Evolutionary conservation across 2,888 invertebrate species (phyloP).

Genomic region (Elegia similella): DNA sequence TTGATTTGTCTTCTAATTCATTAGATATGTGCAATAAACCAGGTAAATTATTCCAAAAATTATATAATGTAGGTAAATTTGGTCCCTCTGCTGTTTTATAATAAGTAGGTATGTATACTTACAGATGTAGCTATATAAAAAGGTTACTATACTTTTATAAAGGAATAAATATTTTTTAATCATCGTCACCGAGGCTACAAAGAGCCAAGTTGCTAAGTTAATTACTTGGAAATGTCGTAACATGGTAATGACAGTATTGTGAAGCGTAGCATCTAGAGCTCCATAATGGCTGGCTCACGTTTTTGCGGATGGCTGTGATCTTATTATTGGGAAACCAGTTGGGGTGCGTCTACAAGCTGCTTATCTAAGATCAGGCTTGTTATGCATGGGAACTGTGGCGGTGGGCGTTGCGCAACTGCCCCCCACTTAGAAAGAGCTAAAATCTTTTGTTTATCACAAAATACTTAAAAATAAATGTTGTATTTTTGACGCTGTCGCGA

Average conservation of each 20-base stretch:
- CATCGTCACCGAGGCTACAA: constrained; percentile 33
- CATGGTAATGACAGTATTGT: constrained; percentile 68
- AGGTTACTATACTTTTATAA: neutral
- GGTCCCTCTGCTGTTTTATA: too few relatives aligned
- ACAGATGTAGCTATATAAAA: too few relatives aligned
- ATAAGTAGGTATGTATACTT: too few relatives aligned
- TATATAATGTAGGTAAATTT: too few relatives aligned
- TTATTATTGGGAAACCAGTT: constrained; percentile 70
- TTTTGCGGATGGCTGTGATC: constrained; percentile 67
- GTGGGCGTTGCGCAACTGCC: constrained; percentile 51
- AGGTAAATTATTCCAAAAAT: too few relatives aligned
- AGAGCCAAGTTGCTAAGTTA: constrained; percentile 29
- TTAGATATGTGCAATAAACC: too few relatives aligned
- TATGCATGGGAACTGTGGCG: constrained; percentile 73
- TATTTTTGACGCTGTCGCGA: too few relatives aligned
- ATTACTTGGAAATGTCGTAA: constrained; percentile 51
- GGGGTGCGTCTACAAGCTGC: constrained; percentile 53
- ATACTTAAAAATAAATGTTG: neutral
- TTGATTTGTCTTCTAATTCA: too few relatives aligned
- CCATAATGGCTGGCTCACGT: constrained; percentile 68
- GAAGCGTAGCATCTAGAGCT: constrained; percentile 55
- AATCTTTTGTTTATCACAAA: neutral
- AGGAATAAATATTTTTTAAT: constrained; percentile 22
- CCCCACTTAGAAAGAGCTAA: neutral
- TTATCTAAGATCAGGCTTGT: constrained; percentile 69